A percentile compares a stretch with the other conserved stretches of the same genome.
phyloP scores from a whole-genome alignment of 2,888 invertebrate genomes.

The Schizotus pectinicornis region DNA sequence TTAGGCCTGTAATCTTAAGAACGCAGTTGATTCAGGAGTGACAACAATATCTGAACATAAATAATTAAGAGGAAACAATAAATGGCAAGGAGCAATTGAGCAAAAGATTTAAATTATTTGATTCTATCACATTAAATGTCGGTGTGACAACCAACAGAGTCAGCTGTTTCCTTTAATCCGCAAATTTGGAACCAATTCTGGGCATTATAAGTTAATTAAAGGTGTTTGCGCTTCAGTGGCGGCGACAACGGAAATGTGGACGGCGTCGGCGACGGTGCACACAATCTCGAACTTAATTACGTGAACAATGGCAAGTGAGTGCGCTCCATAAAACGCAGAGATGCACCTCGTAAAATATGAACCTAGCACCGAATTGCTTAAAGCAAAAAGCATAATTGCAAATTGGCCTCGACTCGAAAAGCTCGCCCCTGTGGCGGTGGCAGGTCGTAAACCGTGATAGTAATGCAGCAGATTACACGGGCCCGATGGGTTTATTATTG shows the following conservation, averaged over 20 bases:
- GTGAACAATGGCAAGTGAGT: slow-evolving; percentile 46
- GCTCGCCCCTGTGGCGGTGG: slow-evolving; percentile 36
- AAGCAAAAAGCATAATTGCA: slow-evolving; percentile 53
- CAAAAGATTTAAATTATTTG: no score
- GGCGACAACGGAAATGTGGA: slow-evolving; percentile 31
- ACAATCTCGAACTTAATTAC: slow-evolving; percentile 48
- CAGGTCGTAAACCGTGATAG: slow-evolving; percentile 47
- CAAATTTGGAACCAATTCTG: neutral
- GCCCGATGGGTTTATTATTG: slow-evolving; percentile 48
- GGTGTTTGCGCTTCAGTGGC: slow-evolving; percentile 13
- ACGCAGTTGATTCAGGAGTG: no score
- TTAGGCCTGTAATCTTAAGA: neutral
- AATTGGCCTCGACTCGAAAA: slow-evolving; percentile 43
- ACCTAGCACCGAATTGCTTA: slow-evolving; percentile 46
- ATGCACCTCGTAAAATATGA: slow-evolving; percentile 53
- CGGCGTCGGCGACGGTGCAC: slow-evolving; percentile 28
- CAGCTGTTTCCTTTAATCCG: no score
- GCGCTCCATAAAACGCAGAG: slow-evolving; percentile 50
- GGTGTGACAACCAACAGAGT: no score
- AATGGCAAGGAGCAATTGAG: no score
- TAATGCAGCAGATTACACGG: slow-evolving; percentile 46
- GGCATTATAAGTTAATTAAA: neutral
- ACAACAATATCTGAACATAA: no score
- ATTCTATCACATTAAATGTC: no score
- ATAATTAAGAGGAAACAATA: no score